phyloP scores from a whole-genome alignment of 2,797 vertebrate species.

The Gymnoscopelus braueri region DNA sequence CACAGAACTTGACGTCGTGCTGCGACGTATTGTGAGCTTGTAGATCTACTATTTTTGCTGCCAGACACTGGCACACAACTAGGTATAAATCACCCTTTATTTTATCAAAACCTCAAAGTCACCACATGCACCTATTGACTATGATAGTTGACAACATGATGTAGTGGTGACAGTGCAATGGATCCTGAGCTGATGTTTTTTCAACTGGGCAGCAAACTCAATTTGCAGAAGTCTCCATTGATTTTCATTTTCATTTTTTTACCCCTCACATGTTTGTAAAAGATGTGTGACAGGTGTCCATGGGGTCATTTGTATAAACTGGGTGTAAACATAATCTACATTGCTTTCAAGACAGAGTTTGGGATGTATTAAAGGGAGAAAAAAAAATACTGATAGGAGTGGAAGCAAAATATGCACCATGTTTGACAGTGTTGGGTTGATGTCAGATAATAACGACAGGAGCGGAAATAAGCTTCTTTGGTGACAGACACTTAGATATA shows the following conservation, averaged over 20 bases:
- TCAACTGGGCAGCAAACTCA: conserved; percentile 60
- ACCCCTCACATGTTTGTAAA: conserved; percentile 61
- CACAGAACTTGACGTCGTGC: conserved; percentile 11
- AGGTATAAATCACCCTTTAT: conserved; percentile 15
- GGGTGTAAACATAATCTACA: neutral
- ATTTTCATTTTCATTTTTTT: conserved; percentile 30
- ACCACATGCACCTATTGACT: conserved; percentile 33
- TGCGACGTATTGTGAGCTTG: neutral
- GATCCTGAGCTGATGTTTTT: conserved; percentile 52
- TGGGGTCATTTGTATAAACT: neutral
- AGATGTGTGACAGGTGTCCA: conserved; percentile 59
- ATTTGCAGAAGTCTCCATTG: conserved; percentile 63
- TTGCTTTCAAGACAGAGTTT: neutral
- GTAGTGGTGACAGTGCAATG: conserved; percentile 43
- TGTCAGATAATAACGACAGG: no score
- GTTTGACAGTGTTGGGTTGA: no score
- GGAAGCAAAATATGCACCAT: conserved; percentile 6
- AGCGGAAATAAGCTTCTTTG: no score
- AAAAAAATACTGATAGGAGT: no score
- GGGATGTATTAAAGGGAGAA: neutral
- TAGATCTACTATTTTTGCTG: no score
- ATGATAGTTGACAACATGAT: conserved; percentile 47
- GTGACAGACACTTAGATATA: no score
- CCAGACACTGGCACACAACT: neutral
- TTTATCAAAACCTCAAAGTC: conserved; percentile 33